Evolutionary conservation across 2,888 invertebrate genomes (phyloP).

Genomic region (Sinopyrophorus schimmeli): DNA sequence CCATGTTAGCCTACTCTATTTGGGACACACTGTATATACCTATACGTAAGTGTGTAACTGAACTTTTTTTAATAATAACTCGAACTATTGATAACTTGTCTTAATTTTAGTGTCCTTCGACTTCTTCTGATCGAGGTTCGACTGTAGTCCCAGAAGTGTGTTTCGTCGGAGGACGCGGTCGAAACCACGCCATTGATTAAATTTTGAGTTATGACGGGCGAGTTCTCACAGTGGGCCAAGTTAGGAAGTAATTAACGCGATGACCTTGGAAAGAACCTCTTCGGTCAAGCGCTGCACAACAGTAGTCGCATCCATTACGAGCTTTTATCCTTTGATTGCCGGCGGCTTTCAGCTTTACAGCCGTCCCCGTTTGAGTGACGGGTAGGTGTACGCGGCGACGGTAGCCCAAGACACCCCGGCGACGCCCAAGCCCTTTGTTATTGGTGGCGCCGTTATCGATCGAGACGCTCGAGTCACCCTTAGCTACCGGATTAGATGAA

Average conservation of each 20-base stretch:
- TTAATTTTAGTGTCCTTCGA: too few relatives aligned
- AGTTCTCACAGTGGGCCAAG: conserved; percentile 35
- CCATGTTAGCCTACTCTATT: too few relatives aligned
- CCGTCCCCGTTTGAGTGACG: conserved; percentile 36
- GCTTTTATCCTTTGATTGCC: conserved; percentile 38
- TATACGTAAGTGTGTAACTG: too few relatives aligned
- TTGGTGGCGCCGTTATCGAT: conserved; percentile 44
- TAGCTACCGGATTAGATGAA: conserved; percentile 34
- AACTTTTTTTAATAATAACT: too few relatives aligned
- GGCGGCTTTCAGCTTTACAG: conserved; percentile 31
- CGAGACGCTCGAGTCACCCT: conserved; percentile 30
- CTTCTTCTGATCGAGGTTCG: too few relatives aligned
- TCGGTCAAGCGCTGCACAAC: conserved; percentile 27
- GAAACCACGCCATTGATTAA: conserved; percentile 40
- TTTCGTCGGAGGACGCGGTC: conserved; percentile 12
- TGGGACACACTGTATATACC: too few relatives aligned
- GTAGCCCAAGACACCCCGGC: conserved; percentile 24
- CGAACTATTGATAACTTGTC: too few relatives aligned
- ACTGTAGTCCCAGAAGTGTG: too few relatives aligned
- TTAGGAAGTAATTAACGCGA: conserved; percentile 43
- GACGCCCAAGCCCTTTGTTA: conserved; percentile 43
- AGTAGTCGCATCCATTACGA: conserved; percentile 37
- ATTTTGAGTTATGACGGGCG: conserved; percentile 40
- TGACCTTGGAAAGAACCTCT: conserved; percentile 31
- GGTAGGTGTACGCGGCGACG: conserved; percentile 35